These are phyloP conservation scores for Eulemur mongoz DNA, from an alignment of 2,797 vertebrate genomes.

Conservation along the genomic window DNA sequence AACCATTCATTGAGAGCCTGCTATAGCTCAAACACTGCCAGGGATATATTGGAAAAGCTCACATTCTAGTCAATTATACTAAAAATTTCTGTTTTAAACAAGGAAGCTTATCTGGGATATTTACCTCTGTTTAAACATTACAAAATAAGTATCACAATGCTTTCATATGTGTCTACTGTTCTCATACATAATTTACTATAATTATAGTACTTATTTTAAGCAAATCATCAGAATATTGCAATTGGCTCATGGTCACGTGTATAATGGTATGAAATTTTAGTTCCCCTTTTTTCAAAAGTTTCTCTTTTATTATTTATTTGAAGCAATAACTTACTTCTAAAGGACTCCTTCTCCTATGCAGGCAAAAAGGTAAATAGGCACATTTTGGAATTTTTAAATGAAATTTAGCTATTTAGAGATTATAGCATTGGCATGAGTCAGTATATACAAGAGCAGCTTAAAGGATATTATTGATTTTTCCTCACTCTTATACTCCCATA, in stretches of 20 bases:
- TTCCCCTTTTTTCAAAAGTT: not conserved
- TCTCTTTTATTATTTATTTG: not conserved
- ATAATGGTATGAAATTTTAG: not conserved
- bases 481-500: not conserved
- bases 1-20: not conserved
- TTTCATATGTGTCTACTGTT: not conserved
- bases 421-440: not conserved
- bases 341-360: not conserved
- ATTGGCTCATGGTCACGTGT: not conserved
- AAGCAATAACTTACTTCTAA: not conserved
- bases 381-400: not conserved
- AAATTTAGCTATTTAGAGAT: not conserved
- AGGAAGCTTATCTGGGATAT: not conserved
- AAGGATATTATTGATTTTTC: not conserved
- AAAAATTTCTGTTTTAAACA: not conserved
- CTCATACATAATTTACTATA: not conserved
- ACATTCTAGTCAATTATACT: not conserved
- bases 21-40: not conserved
- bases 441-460: not conserved
- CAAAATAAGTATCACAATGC: not conserved
- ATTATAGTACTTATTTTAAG: not conserved
- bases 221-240: not conserved
- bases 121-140: not conserved
- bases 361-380: not conserved
- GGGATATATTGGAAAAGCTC: not conserved